Evolutionary conservation across 2,797 vertebrate species (phyloP).

Genomic region (Mareca penelope): DNA sequence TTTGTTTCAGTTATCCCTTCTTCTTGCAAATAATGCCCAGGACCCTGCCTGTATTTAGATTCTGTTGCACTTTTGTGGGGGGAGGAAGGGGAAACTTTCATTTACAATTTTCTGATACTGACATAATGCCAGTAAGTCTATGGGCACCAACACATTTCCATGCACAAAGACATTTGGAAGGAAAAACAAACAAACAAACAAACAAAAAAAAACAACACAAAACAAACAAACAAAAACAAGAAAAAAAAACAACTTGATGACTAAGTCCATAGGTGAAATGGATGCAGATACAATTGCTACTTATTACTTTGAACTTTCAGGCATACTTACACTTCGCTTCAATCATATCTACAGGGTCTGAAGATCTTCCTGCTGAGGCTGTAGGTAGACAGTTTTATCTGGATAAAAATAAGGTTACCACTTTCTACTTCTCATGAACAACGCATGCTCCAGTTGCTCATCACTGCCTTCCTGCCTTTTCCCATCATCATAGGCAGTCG

Average conservation of each 20-base stretch:
- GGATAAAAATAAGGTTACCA: not conserved
- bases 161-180: not conserved
- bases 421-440: not conserved
- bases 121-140: not conserved
- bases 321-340: not conserved
- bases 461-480: not conserved
- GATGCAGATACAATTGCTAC: not conserved
- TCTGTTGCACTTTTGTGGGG: fast-evolving
- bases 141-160: not conserved
- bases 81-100: not conserved
- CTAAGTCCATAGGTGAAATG: not conserved
- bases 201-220: not conserved
- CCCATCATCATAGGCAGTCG: fast-evolving
- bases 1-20: slow-evolving; percentile 1
- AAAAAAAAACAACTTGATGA: not conserved
- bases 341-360: not conserved
- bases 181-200: not conserved
- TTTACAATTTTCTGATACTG: not conserved
- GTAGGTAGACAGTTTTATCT: not conserved
- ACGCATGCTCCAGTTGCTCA: not conserved
- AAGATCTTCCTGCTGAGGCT: not conserved
- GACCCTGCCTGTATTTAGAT: not conserved
- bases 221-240: too few relatives aligned
- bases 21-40: not conserved
- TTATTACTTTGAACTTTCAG: not conserved